Conservation (phyloP, 2,113 vertebrate species). For the Lasiurus borealis region DNA sequence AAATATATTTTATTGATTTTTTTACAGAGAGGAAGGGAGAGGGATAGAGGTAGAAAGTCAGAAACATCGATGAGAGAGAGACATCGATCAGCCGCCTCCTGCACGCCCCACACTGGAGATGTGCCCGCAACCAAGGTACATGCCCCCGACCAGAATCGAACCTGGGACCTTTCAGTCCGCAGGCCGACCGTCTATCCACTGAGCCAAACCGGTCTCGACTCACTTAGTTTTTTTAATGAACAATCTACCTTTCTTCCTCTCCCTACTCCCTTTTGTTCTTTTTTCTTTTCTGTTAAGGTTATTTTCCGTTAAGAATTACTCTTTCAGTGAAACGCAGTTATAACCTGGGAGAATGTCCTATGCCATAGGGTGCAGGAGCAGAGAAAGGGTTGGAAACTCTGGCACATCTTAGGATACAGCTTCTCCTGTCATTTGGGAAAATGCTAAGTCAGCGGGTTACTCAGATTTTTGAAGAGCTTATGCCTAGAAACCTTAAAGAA, state of each 20-base stretch:
- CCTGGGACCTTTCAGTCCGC: too few relatives aligned
- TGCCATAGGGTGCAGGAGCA: background rate
- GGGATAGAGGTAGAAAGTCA: too few relatives aligned
- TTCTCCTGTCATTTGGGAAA: background rate
- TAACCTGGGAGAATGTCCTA: background rate
- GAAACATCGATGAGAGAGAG: too few relatives aligned
- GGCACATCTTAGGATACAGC: background rate
- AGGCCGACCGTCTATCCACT: too few relatives aligned
- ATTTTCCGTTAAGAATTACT: background rate
- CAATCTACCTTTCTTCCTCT: background rate
- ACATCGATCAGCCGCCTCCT: too few relatives aligned
- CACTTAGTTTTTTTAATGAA: background rate
- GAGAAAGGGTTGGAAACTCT: background rate
- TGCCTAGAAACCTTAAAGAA: background rate
- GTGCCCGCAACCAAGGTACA: too few relatives aligned
- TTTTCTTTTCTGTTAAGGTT: background rate
- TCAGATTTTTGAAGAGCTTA: background rate
- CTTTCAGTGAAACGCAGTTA: background rate
- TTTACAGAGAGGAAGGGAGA: too few relatives aligned
- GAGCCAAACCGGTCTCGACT: too few relatives aligned
- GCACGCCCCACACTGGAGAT: too few relatives aligned
- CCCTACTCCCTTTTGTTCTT: background rate
- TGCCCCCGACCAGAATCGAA: too few relatives aligned
- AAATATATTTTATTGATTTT: too few relatives aligned
- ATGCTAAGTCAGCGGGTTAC: background rate